Conservation (phyloP, 2,888 invertebrate genomes). For the Strigamia crassipes region DNA sequence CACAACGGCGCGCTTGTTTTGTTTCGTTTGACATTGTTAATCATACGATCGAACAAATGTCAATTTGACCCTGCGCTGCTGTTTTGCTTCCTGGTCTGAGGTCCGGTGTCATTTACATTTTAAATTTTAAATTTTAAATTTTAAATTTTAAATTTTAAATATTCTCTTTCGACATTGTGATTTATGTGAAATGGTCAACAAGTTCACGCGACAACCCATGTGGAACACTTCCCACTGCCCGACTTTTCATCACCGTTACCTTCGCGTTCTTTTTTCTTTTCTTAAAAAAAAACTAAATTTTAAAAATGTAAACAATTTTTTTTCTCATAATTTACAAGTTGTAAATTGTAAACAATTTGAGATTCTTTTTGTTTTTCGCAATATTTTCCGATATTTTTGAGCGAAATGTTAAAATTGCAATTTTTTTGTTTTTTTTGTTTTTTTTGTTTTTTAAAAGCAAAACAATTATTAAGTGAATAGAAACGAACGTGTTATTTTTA, state of each 20-base stretch:
- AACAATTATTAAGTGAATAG: not conserved
- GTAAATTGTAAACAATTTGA: too few species aligned
- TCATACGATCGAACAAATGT: not conserved
- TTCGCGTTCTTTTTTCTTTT: not conserved
- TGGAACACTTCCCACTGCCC: constrained; percentile 22
- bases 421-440: too few species aligned
- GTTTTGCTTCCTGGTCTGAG: not conserved
- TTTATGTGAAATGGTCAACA: constrained; percentile 3
- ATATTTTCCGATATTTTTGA: not conserved
- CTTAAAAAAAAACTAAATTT: not conserved
- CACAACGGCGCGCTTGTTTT: not conserved
- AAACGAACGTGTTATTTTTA: not conserved
- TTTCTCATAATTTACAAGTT: not conserved
- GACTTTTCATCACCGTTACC: not conserved
- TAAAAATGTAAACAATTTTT: not conserved
- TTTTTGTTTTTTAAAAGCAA: too few species aligned
- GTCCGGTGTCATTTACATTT: not conserved
- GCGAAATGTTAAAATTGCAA: too few species aligned
- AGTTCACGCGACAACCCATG: not conserved
- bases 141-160: not conserved
- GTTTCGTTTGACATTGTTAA: not conserved
- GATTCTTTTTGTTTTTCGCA: too few species aligned
- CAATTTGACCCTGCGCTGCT: too few species aligned
- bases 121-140: not conserved
- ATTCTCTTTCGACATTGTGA: not conserved